Base-by-base conservation (phyloP, 2,797 vertebrate genomes). In the Sebastiscus albofasciatus region DNA sequence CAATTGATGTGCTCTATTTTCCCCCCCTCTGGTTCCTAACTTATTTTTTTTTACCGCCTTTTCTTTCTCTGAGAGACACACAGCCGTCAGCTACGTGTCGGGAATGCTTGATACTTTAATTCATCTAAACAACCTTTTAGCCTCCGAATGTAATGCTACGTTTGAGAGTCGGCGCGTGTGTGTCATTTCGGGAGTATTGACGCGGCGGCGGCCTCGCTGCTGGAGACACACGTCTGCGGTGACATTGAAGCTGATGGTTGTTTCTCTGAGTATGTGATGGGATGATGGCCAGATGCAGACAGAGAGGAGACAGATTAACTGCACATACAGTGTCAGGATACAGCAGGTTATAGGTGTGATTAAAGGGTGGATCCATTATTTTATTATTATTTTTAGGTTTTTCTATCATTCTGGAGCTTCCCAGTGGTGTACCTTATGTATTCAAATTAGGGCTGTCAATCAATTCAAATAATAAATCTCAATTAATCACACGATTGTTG, bases 1-100 rank as follows among this genome's bases (percentile, higher is more conserved):
- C 85, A 85, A 89, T 90, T 84, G 87, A 92, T 85, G 82, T 79
- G 75, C 76, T 89, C 65, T 82, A 75, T 88, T 79, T 67, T 58
- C 31, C 14, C 65, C 64, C 75, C 74, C 60, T 61, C 72, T 72
- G 70, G 79, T 91, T 85, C n/a, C 67, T 71, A 77, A 82, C 66
- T 75, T 82, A 8, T 75, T 78, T 75, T 55, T 56, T 13, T 11
- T 20, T 39, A 39, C 46, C 9, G 31, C n/a, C 70, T 52, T 74
- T 59, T 64, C 31, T 16, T 46, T 16, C 39, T 27, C 24, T 2
- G 10, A 72, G 64, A 72, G 80, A 87, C 69, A 75, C 83, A 80
- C 71, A 71, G 87, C 65, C 64, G 24, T 71, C 75, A 54, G 69
- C 24, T 83, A 87, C 75, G 81, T 89, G 89, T 60, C 13, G 6